Base-by-base conservation (phyloP, 2,113 vertebrate species). In the Syngnathoides biaculeatus region DNA sequence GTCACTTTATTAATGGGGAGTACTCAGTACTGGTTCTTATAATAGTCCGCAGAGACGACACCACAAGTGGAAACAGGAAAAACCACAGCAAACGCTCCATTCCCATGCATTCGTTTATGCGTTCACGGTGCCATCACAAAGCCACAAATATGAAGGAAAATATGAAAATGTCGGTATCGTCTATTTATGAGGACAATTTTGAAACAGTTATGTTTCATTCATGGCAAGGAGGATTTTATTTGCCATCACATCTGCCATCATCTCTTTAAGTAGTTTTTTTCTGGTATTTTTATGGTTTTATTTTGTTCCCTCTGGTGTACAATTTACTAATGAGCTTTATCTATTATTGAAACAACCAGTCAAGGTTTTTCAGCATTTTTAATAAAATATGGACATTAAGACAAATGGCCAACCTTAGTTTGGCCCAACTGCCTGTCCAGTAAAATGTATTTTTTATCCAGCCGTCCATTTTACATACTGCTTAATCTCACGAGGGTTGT, bases 21-120 rank as follows among this genome's bases (percentile, higher is more conserved):
- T 75, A 64, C 73, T 67, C 55, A 38, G 70, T 82, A 69, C 77
- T 66, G 78, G 73, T 65, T 83, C 65, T 52, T 75, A 77, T 71
- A 76, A 58, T 75, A 79, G 74, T 45, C 72, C 68, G 69, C 26
- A 17, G 75, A 83, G 84, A 71, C 81, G 76, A 88, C 81, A 87
- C 86, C 88, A 86, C 87, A 83, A 90, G 82, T 89, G 86, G 88
- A 90, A 89, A 89, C 79, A 86, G 84, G 82, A 86, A 85, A 79
- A 80, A 75, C 61, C 77, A 45, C 69, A 81, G 75, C 75, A 81
- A 74, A 69, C 61, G 76, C 69, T 79, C 56, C 74, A 88, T 73
- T 42, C 68, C 55, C 26, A 57, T 75, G 75, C 42, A 77, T 79
- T 88, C 84, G 85, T 88, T 88, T 88, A 81, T 87, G 73, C 80